These are phyloP conservation scores for Pholis gunnellus DNA, from an alignment of 2,113 vertebrate genomes.

Conservation along the genomic window DNA sequence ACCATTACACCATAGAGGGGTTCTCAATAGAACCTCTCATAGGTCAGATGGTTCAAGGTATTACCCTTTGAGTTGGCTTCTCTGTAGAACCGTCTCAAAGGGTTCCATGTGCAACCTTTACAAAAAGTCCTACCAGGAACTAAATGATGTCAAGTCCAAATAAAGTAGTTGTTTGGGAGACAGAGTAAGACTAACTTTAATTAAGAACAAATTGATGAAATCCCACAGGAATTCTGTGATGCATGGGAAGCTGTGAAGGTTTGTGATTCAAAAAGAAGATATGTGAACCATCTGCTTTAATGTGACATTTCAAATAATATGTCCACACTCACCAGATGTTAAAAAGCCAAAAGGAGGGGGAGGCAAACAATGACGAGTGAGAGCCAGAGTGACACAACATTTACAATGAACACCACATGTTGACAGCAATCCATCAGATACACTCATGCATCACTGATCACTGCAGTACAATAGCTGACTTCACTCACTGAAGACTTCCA, in stretches of 20 bases:
- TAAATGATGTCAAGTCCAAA: neutral
- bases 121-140: neutral
- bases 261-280: neutral
- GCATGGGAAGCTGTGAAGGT: neutral
- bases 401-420: slow-evolving; percentile 49
- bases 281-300: neutral
- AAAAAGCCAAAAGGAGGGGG: neutral
- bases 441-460: slow-evolving; percentile 48
- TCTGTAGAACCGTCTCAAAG: neutral
- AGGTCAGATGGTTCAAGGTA: neutral
- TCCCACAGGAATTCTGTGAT: neutral
- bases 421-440: slow-evolving; percentile 50
- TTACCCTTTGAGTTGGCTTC: neutral
- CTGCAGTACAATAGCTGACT: slow-evolving; percentile 38
- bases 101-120: neutral
- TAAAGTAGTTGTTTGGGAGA: neutral
- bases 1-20: neutral
- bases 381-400: slow-evolving; percentile 42
- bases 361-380: slow-evolving; percentile 37
- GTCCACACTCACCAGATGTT: slow-evolving; percentile 34
- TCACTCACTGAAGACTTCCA: slow-evolving; percentile 53
- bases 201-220: neutral
- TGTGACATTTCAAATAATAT: neutral
- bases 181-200: neutral
- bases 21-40: neutral